Evolutionary conservation across 1,140 invertebrate genomes (phyloP), one percentile per base, ranked within the genome.

Genomic region (Cheumatopsyche charites): DNA sequence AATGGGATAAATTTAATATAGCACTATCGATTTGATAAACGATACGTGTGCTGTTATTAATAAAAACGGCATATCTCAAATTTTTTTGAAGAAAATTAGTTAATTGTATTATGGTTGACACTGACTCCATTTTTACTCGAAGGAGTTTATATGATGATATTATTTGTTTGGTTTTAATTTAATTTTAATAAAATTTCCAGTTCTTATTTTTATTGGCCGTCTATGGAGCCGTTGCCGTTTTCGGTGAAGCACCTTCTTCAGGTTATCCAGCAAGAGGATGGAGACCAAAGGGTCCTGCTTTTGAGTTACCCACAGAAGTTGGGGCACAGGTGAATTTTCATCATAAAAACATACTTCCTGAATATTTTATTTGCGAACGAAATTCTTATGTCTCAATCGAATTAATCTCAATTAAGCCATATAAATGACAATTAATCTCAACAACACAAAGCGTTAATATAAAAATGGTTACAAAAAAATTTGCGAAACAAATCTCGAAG

Each of bases 241-340:
- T 73, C 5, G 74, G 63, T 25, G 49, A 73, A 42, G 71, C 74
- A 0, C 74, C 80, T 0, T 79, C 77, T 11, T 15, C 11, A 47
- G 83, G 79, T 1, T 88, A 88, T 68, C 62, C 80, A 0, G 76
- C 87, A 0, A 86, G 86, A 21, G 85, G 85, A 1, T 88, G 86
- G 86, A 84, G 77, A 75, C 87, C 87, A 0, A 79, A 80, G 1
- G 87, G 87, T 45, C 85, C 86, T 0, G 78, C 85, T 0, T 88
- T 88, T 67, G 82, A 87, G 21, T 73, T 87, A 0, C 87, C 86
- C 12, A 79, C 85, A 62, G 83, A 78, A 75, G 77, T 23, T 13
- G 65, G 42, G 3, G 49, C 49, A 29, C 49, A 68, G 66, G 66
- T 68, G 26, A 42, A 12, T 63, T 63, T 42, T 6, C 17, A 42